Evolutionary conservation across 2,888 invertebrate species (phyloP).

Genomic region (Octodonta nipae): DNA sequence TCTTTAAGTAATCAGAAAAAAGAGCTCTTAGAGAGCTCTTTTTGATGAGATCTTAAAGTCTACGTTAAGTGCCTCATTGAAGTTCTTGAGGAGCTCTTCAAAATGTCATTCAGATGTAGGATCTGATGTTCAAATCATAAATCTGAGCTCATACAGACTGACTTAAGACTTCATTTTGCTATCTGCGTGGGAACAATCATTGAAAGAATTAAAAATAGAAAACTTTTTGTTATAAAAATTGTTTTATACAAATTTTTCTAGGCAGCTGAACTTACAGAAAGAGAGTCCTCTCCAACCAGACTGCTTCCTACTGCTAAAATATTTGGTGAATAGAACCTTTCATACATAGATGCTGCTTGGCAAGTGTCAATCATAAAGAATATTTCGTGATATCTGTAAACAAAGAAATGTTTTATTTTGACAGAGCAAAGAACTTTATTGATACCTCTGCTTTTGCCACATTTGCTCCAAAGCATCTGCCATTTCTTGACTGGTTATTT

Average conservation of each 20-base stretch:
- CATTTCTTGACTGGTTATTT: constrained; percentile 93
- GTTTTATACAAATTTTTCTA: no score
- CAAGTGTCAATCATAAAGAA: constrained; percentile 99
- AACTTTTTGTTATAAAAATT: constrained; percentile 4
- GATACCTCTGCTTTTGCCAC: constrained; percentile 95
- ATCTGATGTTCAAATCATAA: no score
- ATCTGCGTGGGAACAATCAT: no score
- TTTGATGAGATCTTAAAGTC: no score
- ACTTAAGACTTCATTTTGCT: no score
- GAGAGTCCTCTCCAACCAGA: constrained; percentile 93
- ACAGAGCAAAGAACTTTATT: constrained; percentile 8
- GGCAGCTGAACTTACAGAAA: constrained; percentile 74
- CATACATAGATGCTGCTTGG: constrained; percentile 97
- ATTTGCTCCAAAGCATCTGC: constrained; percentile 99
- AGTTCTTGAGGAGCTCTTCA: no score
- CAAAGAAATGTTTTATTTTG: constrained; percentile 2
- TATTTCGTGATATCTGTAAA: constrained; percentile 83
- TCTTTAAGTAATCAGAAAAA: no score
- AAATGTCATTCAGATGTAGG: no score
- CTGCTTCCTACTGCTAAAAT: constrained; percentile 95
- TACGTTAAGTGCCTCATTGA: no score
- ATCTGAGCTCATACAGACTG: no score
- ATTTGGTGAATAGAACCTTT: constrained; percentile 95
- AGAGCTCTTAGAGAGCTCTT: no score
- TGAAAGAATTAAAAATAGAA: no score